These are phyloP conservation scores for Strigamia crassipes DNA, from an alignment of 2,888 invertebrate genomes.

Conservation along the genomic window DNA sequence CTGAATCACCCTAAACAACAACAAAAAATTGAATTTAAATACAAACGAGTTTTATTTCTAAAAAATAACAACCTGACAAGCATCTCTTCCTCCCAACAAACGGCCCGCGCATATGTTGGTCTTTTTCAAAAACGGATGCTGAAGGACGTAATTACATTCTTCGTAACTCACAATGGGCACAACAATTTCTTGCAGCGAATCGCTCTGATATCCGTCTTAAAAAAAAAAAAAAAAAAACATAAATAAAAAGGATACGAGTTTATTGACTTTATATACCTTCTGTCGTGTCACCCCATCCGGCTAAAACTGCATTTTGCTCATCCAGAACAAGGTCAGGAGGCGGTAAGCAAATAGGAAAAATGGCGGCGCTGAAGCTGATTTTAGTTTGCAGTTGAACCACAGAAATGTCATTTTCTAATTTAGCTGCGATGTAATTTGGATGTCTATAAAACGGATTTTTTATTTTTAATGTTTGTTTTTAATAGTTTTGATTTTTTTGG, in stretches of 20 bases:
- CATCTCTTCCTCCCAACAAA: slow-evolving; percentile 24
- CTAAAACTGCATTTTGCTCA: slow-evolving; percentile 39
- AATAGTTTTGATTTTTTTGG: too few relatives aligned
- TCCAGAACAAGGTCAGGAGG: slow-evolving; percentile 30
- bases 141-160: slow-evolving; percentile 4
- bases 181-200: background rate
- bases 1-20: slow-evolving; percentile 31
- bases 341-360: slow-evolving; percentile 34
- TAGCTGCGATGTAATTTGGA: background rate
- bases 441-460: background rate
- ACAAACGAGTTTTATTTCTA: background rate
- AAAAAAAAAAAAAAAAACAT: background rate
- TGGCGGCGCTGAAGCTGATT: background rate
- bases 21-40: background rate
- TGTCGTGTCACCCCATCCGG: slow-evolving; percentile 38
- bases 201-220: slow-evolving; percentile 24
- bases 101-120: slow-evolving; percentile 22
- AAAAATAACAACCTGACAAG: slow-evolving; percentile 8
- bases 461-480: background rate
- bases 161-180: background rate
- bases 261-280: slow-evolving; percentile 18
- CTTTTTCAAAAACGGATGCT: background rate
- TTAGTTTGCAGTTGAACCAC: background rate
- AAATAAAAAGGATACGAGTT: background rate
- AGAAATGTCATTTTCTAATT: slow-evolving; percentile 17